Conservation (phyloP, 2,113 vertebrate species). For the Callaeas wilsoni region DNA sequence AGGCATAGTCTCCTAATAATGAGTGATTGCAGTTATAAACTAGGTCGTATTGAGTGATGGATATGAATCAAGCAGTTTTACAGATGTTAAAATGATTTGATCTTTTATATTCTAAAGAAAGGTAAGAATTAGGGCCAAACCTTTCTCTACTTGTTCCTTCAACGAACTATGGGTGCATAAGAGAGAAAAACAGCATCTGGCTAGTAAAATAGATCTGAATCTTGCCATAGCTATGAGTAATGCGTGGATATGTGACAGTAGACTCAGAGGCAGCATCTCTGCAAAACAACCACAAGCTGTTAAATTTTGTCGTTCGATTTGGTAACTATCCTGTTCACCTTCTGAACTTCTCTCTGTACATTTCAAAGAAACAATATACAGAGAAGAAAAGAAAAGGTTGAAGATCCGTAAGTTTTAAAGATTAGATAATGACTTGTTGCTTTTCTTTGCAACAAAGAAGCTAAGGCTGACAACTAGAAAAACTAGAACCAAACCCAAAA, state of each 20-base stretch:
- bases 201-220: background rate
- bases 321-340: conserved; percentile 15
- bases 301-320: conserved; percentile 53
- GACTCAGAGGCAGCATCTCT: conserved; percentile 2
- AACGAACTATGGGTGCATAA: background rate
- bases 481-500: background rate
- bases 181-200: conserved; percentile 19
- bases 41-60: background rate
- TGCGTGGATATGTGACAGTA: background rate
- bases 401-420: background rate
- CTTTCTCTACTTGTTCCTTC: background rate
- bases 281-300: conserved; percentile 46
- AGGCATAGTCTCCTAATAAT: background rate
- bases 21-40: background rate
- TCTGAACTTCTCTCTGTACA: background rate
- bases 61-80: background rate
- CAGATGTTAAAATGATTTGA: background rate
- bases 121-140: background rate
- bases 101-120: background rate
- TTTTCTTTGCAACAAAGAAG: background rate
- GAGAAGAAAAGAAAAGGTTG: background rate
- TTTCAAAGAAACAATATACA: background rate
- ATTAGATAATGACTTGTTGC: background rate
- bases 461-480: background rate
- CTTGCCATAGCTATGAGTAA: background rate